phyloP scores from a whole-genome alignment of 2,797 vertebrate species.

The Discoglossus pictus region DNA sequence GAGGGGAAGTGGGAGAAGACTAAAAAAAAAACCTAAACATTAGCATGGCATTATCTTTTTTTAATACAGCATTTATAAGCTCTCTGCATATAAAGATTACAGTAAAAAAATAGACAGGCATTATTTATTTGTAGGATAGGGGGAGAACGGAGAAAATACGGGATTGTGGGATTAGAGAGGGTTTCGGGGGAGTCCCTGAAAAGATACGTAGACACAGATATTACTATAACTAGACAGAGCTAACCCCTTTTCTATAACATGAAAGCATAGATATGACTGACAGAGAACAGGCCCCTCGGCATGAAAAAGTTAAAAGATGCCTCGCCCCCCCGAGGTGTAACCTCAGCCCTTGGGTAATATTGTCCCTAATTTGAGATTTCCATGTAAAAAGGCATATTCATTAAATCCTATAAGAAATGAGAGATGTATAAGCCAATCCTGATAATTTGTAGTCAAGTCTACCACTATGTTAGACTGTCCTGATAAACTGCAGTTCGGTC shows the following conservation, averaged over 20 bases:
- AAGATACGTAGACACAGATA: conserved; percentile 50
- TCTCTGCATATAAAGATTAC: conserved; percentile 53
- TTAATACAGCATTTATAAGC: conserved; percentile 53
- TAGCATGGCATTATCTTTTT: conserved; percentile 48
- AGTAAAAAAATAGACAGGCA: conserved; percentile 53
- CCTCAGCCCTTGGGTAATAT: conserved; percentile 29
- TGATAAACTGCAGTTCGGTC: conserved; percentile 8
- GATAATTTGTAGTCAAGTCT: not conserved
- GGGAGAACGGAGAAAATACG: conserved; percentile 30
- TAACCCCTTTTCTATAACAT: conserved; percentile 47
- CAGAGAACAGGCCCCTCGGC: conserved; percentile 32
- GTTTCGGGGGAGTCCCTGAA: conserved; percentile 46
- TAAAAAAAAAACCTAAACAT: conserved; percentile 46
- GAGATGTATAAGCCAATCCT: conserved; percentile 16
- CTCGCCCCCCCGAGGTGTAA: conserved; percentile 6
- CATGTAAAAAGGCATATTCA: conserved; percentile 29
- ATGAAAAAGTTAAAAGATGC: conserved; percentile 20
- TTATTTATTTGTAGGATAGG: conserved; percentile 46
- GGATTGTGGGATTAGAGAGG: conserved; percentile 35
- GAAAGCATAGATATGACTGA: conserved; percentile 45
- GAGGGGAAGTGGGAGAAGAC: conserved; percentile 24
- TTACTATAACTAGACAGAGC: conserved; percentile 46
- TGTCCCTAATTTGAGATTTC: conserved; percentile 22
- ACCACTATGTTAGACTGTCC: conserved; percentile 15
- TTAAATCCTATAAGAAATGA: not conserved